These are phyloP conservation scores for Ectropis grisescens DNA, from an alignment of 1,140 invertebrate species.

Conservation along the genomic window DNA sequence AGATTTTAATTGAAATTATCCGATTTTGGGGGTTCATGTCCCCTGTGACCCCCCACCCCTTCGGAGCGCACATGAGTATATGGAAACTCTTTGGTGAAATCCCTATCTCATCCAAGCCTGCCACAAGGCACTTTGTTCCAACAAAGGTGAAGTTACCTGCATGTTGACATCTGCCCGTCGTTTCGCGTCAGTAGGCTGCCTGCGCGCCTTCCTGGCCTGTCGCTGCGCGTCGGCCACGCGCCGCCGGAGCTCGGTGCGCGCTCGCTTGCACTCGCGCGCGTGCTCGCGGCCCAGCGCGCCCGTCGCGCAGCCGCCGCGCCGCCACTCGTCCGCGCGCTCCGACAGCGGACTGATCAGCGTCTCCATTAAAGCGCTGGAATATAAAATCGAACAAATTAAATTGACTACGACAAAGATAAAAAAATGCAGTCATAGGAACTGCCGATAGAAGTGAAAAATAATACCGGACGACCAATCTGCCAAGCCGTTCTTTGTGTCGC, in stretches of 20 bases:
- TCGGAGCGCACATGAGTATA: no score
- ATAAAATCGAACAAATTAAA: conserved; percentile 1
- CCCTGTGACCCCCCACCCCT: no score
- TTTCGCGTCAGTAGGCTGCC: conserved; percentile 43
- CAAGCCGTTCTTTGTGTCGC: no score
- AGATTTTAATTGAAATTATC: no score
- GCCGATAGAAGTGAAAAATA: no score
- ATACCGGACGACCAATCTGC: no score
- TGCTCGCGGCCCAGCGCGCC: conserved; percentile 50
- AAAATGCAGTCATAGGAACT: no score
- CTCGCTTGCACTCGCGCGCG: conserved; percentile 51
- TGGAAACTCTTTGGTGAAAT: no score
- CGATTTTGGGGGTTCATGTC: no score
- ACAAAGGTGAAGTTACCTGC: conserved; percentile 37
- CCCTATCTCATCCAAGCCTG: no score
- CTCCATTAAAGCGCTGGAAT: conserved; percentile 47
- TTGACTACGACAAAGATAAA: no score
- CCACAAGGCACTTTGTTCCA: no score
- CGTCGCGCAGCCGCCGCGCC: conserved; percentile 31
- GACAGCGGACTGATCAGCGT: conserved; percentile 45
- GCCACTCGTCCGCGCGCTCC: conserved; percentile 52
- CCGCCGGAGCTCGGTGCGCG: conserved; percentile 40
- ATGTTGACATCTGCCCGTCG: conserved; percentile 41
- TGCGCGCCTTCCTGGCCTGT: conserved; percentile 43
- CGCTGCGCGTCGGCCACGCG: conserved; percentile 46